A percentile compares a stretch with the other conserved stretches of the same genome.
Conservation (phyloP, 2,797 vertebrate species). For the Taenioides sp. region DNA sequence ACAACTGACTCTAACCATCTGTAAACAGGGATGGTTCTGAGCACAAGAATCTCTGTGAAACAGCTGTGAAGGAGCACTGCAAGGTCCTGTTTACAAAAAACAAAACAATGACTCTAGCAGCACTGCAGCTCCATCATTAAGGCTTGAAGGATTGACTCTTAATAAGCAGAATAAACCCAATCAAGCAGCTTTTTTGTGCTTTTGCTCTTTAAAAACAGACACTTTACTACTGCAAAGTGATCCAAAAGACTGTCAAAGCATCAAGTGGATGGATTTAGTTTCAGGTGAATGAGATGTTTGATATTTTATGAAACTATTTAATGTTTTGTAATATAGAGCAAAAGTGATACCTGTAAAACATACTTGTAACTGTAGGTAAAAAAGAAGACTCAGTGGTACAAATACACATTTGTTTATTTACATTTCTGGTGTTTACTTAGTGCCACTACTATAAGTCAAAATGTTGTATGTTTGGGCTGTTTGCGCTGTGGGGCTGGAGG, state of each 20-base stretch:
- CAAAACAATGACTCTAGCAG: slow-evolving; percentile 20
- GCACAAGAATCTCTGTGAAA: slow-evolving; percentile 58
- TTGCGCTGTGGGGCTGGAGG: neutral
- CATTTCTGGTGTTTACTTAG: slow-evolving; percentile 1
- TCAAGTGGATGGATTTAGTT: slow-evolving; percentile 48
- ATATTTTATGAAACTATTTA: slow-evolving; percentile 98
- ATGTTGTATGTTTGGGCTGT: slow-evolving; percentile 4
- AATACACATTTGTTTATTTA: slow-evolving; percentile 46
- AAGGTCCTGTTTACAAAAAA: slow-evolving; percentile 20
- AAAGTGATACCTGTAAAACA: neutral
- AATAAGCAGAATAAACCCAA: slow-evolving; percentile 49
- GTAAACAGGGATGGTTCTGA: slow-evolving; percentile 24
- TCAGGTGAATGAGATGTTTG: slow-evolving; percentile 90
- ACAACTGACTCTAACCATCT: slow-evolving; percentile 73
- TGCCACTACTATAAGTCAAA: neutral
- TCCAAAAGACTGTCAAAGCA: slow-evolving; percentile 29
- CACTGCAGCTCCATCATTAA: slow-evolving; percentile 47
- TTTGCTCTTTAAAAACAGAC: slow-evolving; percentile 85
- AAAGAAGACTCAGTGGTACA: neutral
- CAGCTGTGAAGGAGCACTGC: slow-evolving; percentile 53
- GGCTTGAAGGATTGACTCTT: slow-evolving; percentile 80
- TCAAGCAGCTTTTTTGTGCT: slow-evolving; percentile 79
- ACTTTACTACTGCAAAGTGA: slow-evolving; percentile 27
- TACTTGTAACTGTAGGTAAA: neutral
- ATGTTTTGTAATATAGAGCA: slow-evolving; percentile 49